Conservation (phyloP, 2,797 vertebrate species). For the Hozukius guyotensis region DNA sequence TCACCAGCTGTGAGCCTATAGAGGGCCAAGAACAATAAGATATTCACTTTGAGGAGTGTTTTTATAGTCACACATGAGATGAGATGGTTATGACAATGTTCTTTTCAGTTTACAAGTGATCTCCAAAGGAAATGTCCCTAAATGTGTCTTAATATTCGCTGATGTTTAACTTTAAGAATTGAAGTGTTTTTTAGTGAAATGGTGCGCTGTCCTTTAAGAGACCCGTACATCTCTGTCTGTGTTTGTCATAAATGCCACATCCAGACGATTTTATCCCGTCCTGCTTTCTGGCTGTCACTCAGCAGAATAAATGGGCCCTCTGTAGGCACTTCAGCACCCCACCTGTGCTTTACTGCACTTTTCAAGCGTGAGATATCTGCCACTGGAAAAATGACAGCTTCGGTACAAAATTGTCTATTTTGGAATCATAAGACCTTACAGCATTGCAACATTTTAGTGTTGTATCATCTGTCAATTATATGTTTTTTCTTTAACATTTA, state of each 20-base stretch:
- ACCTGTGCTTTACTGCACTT: slow-evolving; percentile 52
- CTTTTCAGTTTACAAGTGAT: neutral
- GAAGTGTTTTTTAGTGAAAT: slow-evolving; percentile 2
- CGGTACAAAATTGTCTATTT: slow-evolving; percentile 7
- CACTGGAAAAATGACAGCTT: slow-evolving; percentile 52
- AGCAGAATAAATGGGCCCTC: slow-evolving; percentile 55
- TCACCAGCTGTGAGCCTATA: neutral
- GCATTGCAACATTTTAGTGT: slow-evolving; percentile 1
- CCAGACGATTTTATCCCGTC: slow-evolving; percentile 53
- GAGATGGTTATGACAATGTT: neutral
- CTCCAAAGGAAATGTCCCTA: neutral
- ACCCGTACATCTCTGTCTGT: slow-evolving; percentile 25
- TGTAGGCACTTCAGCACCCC: slow-evolving; percentile 39
- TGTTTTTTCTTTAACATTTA: neutral
- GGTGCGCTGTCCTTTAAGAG: slow-evolving; percentile 11
- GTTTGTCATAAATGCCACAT: slow-evolving; percentile 68
- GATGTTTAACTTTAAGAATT: slow-evolving; percentile 13
- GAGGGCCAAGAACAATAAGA: neutral
- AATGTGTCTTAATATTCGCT: neutral
- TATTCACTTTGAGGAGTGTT: neutral
- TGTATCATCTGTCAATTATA: slow-evolving; percentile 21
- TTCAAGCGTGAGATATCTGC: slow-evolving; percentile 54
- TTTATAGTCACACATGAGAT: neutral
- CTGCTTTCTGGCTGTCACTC: slow-evolving; percentile 57
- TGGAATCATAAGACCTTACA: slow-evolving; percentile 1